phyloP scores from a whole-genome alignment of 2,113 vertebrate genomes.

The Pyrgilauda ruficollis region DNA sequence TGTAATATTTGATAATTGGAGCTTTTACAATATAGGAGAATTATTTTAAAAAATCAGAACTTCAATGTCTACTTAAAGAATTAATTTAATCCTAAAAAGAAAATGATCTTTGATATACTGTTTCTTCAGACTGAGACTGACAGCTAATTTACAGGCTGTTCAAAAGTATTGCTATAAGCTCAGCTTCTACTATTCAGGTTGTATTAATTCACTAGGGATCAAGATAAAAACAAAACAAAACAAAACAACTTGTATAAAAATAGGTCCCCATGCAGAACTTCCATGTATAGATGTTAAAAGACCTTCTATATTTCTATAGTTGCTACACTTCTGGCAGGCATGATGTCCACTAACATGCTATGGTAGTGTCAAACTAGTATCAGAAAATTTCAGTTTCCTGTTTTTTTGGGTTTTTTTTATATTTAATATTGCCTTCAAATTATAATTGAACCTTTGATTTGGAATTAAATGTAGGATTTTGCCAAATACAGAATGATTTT shows the following conservation, averaged over 20 bases:
- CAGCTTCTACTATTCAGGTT: background rate
- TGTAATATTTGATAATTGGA: background rate
- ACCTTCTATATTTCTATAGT: background rate
- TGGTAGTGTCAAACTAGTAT: background rate
- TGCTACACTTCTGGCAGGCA: background rate
- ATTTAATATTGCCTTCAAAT: background rate
- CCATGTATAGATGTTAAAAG: background rate
- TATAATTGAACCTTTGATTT: background rate
- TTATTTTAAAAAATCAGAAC: background rate
- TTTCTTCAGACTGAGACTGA: background rate
- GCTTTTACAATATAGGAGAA: background rate
- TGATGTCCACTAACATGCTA: background rate
- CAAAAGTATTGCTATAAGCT: background rate
- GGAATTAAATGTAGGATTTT: background rate
- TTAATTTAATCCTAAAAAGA: background rate
- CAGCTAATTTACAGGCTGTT: background rate
- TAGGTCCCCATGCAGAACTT: background rate
- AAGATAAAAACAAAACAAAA: background rate
- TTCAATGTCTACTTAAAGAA: background rate
- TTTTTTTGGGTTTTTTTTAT: background rate
- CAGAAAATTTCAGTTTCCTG: background rate
- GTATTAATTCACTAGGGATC: background rate
- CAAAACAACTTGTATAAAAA: background rate
- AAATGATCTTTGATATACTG: background rate
- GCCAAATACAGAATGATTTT: background rate